Conservation (phyloP, 2,797 vertebrate species). For the Chiroxiphia lanceolata region DNA sequence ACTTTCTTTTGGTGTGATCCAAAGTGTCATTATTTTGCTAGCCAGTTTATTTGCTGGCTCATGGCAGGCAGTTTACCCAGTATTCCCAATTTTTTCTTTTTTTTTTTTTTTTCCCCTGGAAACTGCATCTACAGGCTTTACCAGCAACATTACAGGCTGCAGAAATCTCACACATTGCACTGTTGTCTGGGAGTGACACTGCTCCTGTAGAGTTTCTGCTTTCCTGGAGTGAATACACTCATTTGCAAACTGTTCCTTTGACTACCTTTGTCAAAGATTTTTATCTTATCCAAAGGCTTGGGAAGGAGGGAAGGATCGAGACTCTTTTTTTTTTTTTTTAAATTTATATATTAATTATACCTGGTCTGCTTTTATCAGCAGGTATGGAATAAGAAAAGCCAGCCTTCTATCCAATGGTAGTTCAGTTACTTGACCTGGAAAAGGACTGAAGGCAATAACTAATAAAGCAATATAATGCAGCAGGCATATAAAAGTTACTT, state of each 20-base stretch:
- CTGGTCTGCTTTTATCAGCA: background rate
- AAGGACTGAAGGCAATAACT: background rate
- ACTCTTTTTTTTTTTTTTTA: background rate
- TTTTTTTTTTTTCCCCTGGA: background rate
- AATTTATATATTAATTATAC: background rate
- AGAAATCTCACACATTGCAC: background rate
- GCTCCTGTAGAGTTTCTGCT: background rate
- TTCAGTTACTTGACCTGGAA: background rate
- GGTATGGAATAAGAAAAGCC: background rate
- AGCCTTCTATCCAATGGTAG: background rate
- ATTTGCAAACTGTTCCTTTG: background rate
- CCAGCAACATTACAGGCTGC: background rate
- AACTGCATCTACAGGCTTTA: background rate
- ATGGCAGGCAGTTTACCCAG: background rate
- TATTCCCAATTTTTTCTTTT: background rate
- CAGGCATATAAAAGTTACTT: background rate
- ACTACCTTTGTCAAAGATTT: background rate
- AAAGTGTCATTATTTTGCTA: background rate
- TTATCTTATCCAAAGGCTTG: background rate
- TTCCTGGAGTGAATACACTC: background rate
- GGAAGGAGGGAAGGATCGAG: too few relatives aligned
- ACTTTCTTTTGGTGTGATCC: background rate
- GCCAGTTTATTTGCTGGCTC: fast-evolving
- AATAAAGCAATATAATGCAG: background rate
- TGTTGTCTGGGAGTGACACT: background rate